Evolutionary conservation across 2,888 invertebrate genomes (phyloP).

Genomic region (Diachrysia chrysitis): DNA sequence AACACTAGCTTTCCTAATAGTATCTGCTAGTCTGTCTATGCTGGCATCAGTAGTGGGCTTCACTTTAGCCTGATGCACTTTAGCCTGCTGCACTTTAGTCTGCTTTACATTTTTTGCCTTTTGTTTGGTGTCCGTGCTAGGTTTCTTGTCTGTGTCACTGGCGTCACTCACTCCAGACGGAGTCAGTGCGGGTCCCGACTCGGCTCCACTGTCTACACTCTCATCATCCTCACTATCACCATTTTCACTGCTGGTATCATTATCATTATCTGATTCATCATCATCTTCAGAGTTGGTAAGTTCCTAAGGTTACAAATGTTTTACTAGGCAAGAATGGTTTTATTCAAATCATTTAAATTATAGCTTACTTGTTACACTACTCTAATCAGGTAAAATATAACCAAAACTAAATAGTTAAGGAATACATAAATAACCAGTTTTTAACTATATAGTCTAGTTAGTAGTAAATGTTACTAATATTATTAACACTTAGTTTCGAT

Average conservation of each 20-base stretch:
- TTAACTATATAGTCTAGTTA: too few relatives aligned
- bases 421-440: too few relatives aligned
- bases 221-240: conserved; percentile 67
- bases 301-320: conserved; percentile 63
- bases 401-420: too few relatives aligned
- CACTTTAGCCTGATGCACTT: conserved; percentile 29
- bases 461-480: too few relatives aligned
- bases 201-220: conserved; percentile 83
- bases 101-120: conserved; percentile 37
- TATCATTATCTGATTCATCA: conserved; percentile 60
- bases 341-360: not conserved
- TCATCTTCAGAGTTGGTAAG: conserved; percentile 75
- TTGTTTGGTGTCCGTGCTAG: conserved; percentile 28
- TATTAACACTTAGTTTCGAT: too few relatives aligned
- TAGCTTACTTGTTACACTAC: too few relatives aligned
- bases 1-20: conserved; percentile 71
- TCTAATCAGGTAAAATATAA: too few relatives aligned
- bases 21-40: conserved; percentile 71
- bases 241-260: conserved; percentile 67
- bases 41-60: conserved; percentile 51
- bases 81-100: conserved; percentile 28
- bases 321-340: not conserved
- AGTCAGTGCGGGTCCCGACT: conserved; percentile 71
- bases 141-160: conserved; percentile 60
- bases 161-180: conserved; percentile 63